Conservation (phyloP, 2,888 invertebrate species). For the Peribatodes rhomboidaria region DNA sequence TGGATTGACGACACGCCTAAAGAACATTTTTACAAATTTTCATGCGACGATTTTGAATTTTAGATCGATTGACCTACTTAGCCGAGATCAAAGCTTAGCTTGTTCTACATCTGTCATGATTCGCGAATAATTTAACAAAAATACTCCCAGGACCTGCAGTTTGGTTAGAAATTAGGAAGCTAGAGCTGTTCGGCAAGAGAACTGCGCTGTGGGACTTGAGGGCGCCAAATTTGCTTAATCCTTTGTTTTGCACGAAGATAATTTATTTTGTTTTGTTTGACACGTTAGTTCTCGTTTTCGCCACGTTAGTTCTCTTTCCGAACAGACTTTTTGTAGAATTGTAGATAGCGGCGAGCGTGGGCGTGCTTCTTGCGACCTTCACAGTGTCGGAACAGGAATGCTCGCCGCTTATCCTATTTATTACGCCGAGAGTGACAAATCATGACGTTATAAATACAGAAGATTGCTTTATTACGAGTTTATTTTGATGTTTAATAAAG, state of each 20-base stretch:
- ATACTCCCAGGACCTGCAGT: conserved; percentile 54
- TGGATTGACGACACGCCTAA: neutral
- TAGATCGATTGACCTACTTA: conserved; percentile 20
- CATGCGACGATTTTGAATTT: conserved; percentile 11
- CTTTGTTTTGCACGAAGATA: too few species aligned
- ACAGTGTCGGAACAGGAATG: conserved; percentile 66
- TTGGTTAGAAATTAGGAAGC: conserved; percentile 59
- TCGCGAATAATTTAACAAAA: conserved; percentile 21
- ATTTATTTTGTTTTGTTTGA: too few species aligned
- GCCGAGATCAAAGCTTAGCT: conserved; percentile 18
- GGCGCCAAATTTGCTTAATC: too few species aligned
- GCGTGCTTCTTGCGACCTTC: conserved; percentile 68
- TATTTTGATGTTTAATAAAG: conserved; percentile 29
- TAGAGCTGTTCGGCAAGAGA: too few species aligned
- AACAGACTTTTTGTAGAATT: too few species aligned
- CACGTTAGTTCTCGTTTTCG: too few species aligned
- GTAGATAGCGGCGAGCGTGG: conserved; percentile 65
- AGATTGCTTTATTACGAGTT: conserved; percentile 44
- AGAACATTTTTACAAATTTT: neutral
- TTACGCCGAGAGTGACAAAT: conserved; percentile 56
- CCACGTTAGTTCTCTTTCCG: too few species aligned
- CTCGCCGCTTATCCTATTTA: conserved; percentile 61
- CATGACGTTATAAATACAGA: conserved; percentile 52
- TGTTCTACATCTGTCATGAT: conserved; percentile 20
- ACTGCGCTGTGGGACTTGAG: too few species aligned